Conservation (phyloP, 2,888 invertebrate species). For the Timema cristinae region DNA sequence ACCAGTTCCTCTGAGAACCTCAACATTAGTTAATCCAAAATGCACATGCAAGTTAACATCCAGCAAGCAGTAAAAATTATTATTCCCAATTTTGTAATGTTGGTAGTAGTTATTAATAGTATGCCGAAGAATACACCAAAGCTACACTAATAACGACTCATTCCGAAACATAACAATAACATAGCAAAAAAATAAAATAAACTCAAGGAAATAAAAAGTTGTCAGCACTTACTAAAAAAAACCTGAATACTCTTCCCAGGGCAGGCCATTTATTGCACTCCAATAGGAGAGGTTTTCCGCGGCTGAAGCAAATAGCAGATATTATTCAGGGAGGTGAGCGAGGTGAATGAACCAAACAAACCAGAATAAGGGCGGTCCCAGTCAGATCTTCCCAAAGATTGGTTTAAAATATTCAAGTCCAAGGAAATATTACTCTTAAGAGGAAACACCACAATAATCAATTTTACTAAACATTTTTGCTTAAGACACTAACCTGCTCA, state of each 20-base stretch:
- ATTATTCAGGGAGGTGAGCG: constrained; percentile 5
- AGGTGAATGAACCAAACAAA: neutral
- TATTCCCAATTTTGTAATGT: too few relatives aligned
- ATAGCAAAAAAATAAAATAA: neutral
- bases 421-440: too few relatives aligned
- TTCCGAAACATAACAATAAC: neutral
- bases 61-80: too few relatives aligned
- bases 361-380: constrained; percentile 5
- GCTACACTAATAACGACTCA: neutral
- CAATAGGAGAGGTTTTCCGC: constrained; percentile 3
- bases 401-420: neutral
- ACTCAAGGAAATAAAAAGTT: neutral
- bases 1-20: too few relatives aligned
- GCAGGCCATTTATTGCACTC: neutral
- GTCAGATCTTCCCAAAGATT: constrained; percentile 1
- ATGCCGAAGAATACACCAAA: neutral
- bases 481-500: too few relatives aligned
- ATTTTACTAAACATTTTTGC: too few relatives aligned
- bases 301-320: constrained; percentile 12
- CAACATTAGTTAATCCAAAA: too few relatives aligned
- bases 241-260: constrained; percentile 9
- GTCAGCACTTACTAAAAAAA: constrained; percentile 14
- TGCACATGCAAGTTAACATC: too few relatives aligned
- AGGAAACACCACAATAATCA: too few relatives aligned
- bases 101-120: neutral